phyloP scores from a whole-genome alignment of 2,113 vertebrate genomes.

The Esox niger region DNA sequence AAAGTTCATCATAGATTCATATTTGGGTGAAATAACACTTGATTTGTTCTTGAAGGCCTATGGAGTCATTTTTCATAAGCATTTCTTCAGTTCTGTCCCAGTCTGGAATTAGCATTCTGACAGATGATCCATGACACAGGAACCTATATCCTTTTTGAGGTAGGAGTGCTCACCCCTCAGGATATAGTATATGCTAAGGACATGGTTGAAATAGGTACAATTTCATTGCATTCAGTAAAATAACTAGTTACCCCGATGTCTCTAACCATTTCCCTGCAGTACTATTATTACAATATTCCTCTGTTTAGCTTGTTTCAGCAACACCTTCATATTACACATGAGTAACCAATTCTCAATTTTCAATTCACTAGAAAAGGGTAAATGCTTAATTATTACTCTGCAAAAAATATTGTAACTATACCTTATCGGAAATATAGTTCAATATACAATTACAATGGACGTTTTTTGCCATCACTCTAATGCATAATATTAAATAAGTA shows the following conservation, averaged over 20 bases:
- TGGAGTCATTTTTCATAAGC: no score
- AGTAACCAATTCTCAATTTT: constrained; percentile 12
- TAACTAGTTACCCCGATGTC: constrained; percentile 4
- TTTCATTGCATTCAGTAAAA: background rate
- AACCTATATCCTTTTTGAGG: no score
- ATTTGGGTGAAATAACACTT: no score
- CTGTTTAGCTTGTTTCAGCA: constrained; percentile 16
- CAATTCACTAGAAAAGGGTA: constrained; percentile 16
- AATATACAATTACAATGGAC: constrained; percentile 39
- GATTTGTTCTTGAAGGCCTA: no score
- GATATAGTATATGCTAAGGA: background rate
- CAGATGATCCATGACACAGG: no score
- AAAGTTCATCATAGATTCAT: background rate
- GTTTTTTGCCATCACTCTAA: constrained; percentile 36
- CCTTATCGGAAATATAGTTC: constrained; percentile 40
- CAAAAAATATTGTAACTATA: background rate
- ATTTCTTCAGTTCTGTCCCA: no score
- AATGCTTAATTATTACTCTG: constrained; percentile 19
- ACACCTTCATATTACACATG: constrained; percentile 9
- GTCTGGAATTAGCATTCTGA: no score
- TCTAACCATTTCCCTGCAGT: constrained; percentile 7
- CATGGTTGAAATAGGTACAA: background rate
- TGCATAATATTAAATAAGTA: constrained; percentile 34
- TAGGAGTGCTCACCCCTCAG: background rate
- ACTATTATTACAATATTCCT: constrained; percentile 23